Evolutionary conservation across 1,140 invertebrate species (phyloP).

Genomic region (Hesperophylax magnus): DNA sequence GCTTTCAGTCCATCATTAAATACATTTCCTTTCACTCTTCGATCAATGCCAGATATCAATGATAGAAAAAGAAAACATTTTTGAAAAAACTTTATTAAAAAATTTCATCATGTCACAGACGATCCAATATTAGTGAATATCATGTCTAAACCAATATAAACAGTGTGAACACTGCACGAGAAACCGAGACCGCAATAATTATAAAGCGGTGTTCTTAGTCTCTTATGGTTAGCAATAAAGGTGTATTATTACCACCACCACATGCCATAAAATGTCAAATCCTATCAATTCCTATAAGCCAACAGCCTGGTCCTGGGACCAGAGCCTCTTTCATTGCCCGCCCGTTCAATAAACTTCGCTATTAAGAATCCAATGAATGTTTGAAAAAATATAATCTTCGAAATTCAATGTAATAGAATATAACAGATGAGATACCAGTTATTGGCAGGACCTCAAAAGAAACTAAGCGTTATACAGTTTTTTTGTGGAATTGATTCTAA

Average conservation of each 20-base stretch:
- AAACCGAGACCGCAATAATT: slow-evolving; percentile 25
- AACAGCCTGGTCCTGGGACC: neutral
- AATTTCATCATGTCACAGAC: too few species aligned
- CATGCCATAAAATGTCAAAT: slow-evolving; percentile 24
- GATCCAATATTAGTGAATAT: too few species aligned
- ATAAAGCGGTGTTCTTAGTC: slow-evolving; percentile 13
- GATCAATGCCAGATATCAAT: too few species aligned
- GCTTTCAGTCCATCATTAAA: too few species aligned
- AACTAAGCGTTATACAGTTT: too few species aligned
- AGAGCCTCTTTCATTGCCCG: too few species aligned
- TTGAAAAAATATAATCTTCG: slow-evolving; percentile 1
- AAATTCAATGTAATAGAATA: neutral
- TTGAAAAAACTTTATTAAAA: too few species aligned
- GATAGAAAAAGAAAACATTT: too few species aligned
- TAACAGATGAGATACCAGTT: too few species aligned
- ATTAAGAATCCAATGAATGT: slow-evolving; percentile 7
- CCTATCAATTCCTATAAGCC: slow-evolving; percentile 4
- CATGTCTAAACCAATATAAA: neutral
- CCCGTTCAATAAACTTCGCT: neutral
- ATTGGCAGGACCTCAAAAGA: too few species aligned
- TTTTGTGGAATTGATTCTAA: too few species aligned
- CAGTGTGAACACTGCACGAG: neutral
- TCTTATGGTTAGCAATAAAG: neutral
- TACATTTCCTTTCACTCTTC: too few species aligned
- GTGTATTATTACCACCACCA: slow-evolving; percentile 12